A percentile compares a stretch with the other conserved stretches of the same genome.
phyloP scores from a whole-genome alignment of 2,888 invertebrate species.

The Metopia argyrocephala region DNA sequence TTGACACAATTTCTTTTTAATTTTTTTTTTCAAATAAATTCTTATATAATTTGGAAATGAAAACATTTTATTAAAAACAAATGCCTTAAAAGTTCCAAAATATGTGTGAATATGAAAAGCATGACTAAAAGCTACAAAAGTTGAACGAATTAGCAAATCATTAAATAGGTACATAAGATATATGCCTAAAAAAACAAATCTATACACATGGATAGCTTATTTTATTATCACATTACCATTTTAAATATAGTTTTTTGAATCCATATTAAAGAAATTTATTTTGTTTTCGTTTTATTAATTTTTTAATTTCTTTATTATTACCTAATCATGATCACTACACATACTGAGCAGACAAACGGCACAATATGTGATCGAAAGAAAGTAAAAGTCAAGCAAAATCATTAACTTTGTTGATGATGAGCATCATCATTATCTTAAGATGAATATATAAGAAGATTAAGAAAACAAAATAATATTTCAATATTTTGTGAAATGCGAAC shows the following conservation, averaged over 20 bases:
- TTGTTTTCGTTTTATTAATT: background rate
- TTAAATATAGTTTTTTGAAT: constrained; percentile 11
- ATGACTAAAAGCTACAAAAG: constrained; percentile 1
- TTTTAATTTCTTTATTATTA: constrained; percentile 43
- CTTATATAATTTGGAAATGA: constrained; percentile 36
- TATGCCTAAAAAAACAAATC: background rate
- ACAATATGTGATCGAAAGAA: constrained; percentile 43
- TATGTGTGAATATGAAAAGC: background rate
- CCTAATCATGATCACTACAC: constrained; percentile 42
- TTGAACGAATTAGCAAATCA: constrained; percentile 25
- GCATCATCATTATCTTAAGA: constrained; percentile 21
- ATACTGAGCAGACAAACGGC: background rate
- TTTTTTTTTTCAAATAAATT: constrained; percentile 14
- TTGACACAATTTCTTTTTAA: constrained; percentile 40
- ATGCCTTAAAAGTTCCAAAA: constrained; percentile 24
- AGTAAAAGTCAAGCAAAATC: constrained; percentile 52
- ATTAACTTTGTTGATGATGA: constrained; percentile 6
- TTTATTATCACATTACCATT: constrained; percentile 37
- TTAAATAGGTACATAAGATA: too few relatives aligned
- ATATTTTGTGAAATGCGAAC: constrained; percentile 46
- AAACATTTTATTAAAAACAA: constrained; percentile 34
- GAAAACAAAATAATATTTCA: constrained; percentile 3
- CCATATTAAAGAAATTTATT: background rate
- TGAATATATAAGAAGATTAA: background rate
- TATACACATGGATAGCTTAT: background rate